These are phyloP conservation scores for Lysandra coridon DNA, from an alignment of 2,888 invertebrate species.

Conservation along the genomic window DNA sequence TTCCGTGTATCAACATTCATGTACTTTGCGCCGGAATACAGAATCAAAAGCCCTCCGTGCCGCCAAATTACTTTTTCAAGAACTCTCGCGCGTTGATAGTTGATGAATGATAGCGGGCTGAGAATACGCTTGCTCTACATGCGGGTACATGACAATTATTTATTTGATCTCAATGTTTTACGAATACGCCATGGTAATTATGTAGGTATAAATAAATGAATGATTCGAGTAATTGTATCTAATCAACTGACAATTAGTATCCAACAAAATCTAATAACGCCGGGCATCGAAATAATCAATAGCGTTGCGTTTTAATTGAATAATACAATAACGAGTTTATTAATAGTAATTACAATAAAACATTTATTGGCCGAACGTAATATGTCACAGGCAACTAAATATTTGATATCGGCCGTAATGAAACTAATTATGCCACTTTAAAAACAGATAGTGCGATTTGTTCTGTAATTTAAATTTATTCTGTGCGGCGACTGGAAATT, in stretches of 20 bases:
- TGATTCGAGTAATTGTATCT: too few relatives aligned
- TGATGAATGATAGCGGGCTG: neutral
- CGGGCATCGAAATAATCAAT: neutral
- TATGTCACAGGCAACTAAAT: constrained; percentile 31
- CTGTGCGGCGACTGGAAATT: constrained; percentile 16
- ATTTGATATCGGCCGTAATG: constrained; percentile 31
- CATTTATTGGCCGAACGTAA: constrained; percentile 13
- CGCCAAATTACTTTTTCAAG: constrained; percentile 19
- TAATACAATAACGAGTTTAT: constrained; percentile 18
- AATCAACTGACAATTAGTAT: neutral
- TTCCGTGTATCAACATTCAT: constrained; percentile 18
- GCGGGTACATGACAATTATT: neutral
- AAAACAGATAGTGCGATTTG: constrained; percentile 31
- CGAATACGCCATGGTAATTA: neutral
- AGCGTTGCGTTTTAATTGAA: constrained; percentile 4
- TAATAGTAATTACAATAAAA: constrained; percentile 21
- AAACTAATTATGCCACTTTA: constrained; percentile 34
- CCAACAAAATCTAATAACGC: neutral
- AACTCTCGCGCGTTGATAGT: neutral
- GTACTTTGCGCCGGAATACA: neutral
- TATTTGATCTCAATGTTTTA: neutral
- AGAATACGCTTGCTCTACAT: neutral
- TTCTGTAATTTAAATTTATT: constrained; percentile 28
- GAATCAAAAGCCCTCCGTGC: neutral
- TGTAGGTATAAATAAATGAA: too few relatives aligned